Evolutionary conservation across 2,888 invertebrate genomes (phyloP), one percentile per base, ranked within the genome.

Genomic region (Fragum fragum): DNA sequence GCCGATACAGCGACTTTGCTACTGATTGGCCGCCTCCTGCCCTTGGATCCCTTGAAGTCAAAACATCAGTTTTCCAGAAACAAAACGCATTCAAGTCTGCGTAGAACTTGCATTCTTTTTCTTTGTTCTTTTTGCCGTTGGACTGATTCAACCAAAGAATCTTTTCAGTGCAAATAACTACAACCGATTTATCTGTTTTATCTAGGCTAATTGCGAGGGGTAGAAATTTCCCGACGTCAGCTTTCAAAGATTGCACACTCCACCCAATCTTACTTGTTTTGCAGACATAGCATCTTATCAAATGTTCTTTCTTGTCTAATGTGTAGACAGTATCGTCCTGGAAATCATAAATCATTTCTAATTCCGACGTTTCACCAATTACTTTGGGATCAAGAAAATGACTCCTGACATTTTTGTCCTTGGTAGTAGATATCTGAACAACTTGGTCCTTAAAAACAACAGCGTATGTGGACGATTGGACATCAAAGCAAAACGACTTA

Each of bases 331-430:
- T 23, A 57, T 57, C 57, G 2, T 2, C 57, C 23, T 57, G 57
- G 57, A 57, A 57, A 26, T 57, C 57, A 23, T 57, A 57, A 23
- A 57, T 23, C 57, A 57, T 57, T n/a, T 57, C n/a, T 11, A 23
- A 11, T 23, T 57, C 2, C 11, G 11, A 11, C 23, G 21, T 57
- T 9, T 14, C 23, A 23, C 57, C 57, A 5, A 57, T 23, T 7
- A n/a, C 11, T 18, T 53, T 21, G 5, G n/a, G 5, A 21, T 21
- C 57, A 26, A 57, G 6, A 5, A 57, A 21, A 5, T 26, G 21
- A 5, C 23, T 2, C 6, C 52, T 21, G 1, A 57, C 23, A 57
- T 9, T 11, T 26, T 26, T 57, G 7, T 23, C 57, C 14, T 57
- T 57, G 14, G n/a, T n/a, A n/a, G n/a, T n/a, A n/a, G n/a, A n/a